Evolutionary conservation across 2,113 vertebrate species (phyloP).

Genomic region (Cettia cetti): DNA sequence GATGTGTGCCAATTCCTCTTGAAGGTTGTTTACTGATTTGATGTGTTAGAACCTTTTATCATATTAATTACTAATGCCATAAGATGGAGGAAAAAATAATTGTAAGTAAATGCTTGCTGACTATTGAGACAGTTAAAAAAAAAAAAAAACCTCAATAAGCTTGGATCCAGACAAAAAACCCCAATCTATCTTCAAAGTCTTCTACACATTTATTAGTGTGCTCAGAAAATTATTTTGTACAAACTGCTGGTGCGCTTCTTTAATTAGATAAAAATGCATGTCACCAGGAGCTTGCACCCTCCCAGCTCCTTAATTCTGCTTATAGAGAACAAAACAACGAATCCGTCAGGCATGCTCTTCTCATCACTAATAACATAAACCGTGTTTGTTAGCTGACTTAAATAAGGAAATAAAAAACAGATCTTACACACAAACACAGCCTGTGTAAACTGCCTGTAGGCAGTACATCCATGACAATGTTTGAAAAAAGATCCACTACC

Average conservation of each 20-base stretch:
- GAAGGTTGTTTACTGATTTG: neutral
- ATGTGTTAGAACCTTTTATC: neutral
- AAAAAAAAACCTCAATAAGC: neutral
- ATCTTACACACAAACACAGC: neutral
- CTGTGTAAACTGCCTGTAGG: neutral
- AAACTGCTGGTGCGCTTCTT: neutral
- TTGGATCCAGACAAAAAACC: neutral
- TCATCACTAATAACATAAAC: neutral
- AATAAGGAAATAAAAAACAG: neutral
- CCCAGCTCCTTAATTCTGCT: neutral
- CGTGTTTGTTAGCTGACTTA: neutral
- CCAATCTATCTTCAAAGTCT: neutral
- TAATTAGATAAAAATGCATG: neutral
- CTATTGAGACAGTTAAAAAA: neutral
- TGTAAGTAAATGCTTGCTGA: neutral
- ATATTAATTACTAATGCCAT: neutral
- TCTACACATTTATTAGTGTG: neutral
- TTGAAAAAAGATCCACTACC: neutral
- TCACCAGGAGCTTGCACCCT: neutral
- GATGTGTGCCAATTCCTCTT: neutral
- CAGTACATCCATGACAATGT: neutral
- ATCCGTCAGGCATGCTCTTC: neutral
- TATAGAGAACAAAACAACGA: neutral
- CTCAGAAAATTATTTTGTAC: neutral
- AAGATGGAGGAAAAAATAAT: neutral